Conservation (phyloP, 2,888 invertebrate species). For the Nebria salina region DNA sequence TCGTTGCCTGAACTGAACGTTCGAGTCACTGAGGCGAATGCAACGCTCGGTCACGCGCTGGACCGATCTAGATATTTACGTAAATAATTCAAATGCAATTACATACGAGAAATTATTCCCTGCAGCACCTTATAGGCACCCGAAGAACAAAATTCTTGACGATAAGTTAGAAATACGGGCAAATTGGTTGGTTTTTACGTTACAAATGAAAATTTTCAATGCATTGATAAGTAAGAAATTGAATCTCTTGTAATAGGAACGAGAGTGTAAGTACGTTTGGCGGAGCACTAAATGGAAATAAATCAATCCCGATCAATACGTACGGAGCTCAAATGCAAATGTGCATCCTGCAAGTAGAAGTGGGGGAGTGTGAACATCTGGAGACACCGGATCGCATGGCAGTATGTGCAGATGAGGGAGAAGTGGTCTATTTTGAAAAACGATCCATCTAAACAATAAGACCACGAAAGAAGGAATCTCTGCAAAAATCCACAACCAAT, state of each 20-base stretch:
- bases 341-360: not conserved
- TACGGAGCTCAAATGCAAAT: not conserved
- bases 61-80: not conserved
- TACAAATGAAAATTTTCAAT: too few species aligned
- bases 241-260: too few species aligned
- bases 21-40: conserved; percentile 14
- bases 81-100: not conserved
- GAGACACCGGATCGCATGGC: not conserved
- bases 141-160: too few species aligned
- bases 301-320: not conserved
- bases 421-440: conserved; percentile 26
- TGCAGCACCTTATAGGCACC: too few species aligned
- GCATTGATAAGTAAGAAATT: too few species aligned
- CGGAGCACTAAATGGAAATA: too few species aligned
- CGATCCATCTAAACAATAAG: conserved; percentile 43
- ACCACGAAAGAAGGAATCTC: conserved; percentile 26
- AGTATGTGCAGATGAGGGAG: not conserved
- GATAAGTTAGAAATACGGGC: too few species aligned
- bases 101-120: too few species aligned
- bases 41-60: not conserved
- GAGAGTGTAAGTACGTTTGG: too few species aligned
- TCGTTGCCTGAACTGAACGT: conserved; percentile 10
- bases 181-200: too few species aligned
- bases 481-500: conserved; percentile 39
- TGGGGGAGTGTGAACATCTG: not conserved